These are phyloP conservation scores for Mohoua ochrocephala DNA, from an alignment of 2,113 vertebrate genomes.

Conservation along the genomic window DNA sequence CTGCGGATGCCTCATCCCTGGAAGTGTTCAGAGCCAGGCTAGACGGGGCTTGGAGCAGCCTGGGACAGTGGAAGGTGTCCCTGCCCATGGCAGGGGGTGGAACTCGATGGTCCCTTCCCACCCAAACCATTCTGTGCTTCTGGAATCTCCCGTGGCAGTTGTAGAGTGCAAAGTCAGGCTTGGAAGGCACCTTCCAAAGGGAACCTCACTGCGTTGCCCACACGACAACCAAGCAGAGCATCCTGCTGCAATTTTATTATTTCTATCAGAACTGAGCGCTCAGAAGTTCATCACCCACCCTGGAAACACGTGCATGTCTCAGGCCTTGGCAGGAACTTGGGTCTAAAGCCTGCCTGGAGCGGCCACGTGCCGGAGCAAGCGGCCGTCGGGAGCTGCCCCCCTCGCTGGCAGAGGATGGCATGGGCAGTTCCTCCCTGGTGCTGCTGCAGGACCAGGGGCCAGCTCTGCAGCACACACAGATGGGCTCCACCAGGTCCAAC, in stretches of 20 bases:
- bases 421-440: neutral
- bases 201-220: accelerated
- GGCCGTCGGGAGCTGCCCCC: neutral
- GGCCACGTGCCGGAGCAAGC: neutral
- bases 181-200: neutral
- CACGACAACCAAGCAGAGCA: neutral
- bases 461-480: neutral
- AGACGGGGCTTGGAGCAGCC: neutral
- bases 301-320: accelerated
- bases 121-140: neutral
- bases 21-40: neutral
- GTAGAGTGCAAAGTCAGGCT: neutral
- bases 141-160: neutral
- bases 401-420: neutral
- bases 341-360: neutral
- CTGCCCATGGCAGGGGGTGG: neutral
- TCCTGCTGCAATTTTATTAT: neutral
- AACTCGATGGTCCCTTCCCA: neutral
- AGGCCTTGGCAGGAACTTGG: neutral
- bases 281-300: neutral
- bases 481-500: neutral
- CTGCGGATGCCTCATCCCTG: neutral
- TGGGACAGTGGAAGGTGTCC: neutral
- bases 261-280: neutral
- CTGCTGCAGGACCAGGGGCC: neutral